Evolutionary conservation across 1,140 invertebrate species (phyloP).

Genomic region (Cydia fagiglandana): DNA sequence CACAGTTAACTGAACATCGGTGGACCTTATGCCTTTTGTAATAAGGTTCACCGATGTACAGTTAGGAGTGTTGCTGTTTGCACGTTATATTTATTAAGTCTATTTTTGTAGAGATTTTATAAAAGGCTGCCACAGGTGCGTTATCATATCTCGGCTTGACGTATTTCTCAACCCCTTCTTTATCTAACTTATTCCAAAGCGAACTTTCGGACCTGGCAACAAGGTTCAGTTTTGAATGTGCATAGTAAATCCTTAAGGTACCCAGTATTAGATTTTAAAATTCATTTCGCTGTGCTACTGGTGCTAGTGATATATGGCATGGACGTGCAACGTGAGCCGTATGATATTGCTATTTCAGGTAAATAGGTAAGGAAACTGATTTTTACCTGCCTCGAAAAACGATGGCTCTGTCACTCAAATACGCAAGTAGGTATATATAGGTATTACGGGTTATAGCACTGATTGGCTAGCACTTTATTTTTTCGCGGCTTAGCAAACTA

Average conservation of each 20-base stretch:
- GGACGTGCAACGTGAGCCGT: not conserved
- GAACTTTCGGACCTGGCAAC: not conserved
- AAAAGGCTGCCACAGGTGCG: not conserved
- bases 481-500: no score
- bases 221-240: not conserved
- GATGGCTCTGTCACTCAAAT: no score
- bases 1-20: no score
- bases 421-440: no score
- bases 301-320: not conserved
- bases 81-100: no score
- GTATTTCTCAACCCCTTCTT: not conserved
- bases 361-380: not conserved
- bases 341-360: not conserved
- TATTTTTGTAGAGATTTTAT: not conserved
- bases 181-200: not conserved
- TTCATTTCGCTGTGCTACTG: not conserved
- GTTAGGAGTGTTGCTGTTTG: no score
- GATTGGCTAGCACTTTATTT: no score
- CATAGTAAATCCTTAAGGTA: not conserved
- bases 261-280: not conserved
- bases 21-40: no score
- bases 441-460: no score
- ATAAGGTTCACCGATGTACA: no score
- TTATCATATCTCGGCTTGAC: not conserved
- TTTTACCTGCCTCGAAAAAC: not conserved